phyloP scores from a whole-genome alignment of 2,888 invertebrate species.

The Scelioninae gen. 2 region DNA sequence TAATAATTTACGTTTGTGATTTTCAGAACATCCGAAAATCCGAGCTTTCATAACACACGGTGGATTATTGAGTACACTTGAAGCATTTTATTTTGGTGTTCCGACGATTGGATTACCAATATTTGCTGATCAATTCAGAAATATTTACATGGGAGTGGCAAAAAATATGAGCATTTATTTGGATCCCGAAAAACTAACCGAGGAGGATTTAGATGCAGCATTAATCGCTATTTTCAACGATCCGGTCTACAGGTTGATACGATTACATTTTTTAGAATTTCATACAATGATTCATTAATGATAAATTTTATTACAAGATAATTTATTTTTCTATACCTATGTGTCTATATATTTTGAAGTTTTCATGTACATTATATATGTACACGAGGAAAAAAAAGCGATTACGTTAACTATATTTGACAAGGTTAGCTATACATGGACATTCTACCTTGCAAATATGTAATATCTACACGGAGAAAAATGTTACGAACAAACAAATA shows the following conservation, averaged over 20 bases:
- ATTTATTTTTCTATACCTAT: too few relatives aligned
- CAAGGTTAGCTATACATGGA: too few relatives aligned
- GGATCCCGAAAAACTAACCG: constrained; percentile 61
- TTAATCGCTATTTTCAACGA: constrained; percentile 65
- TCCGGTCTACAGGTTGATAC: constrained; percentile 68
- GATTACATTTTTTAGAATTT: too few relatives aligned
- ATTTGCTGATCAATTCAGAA: constrained; percentile 70
- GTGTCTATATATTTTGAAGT: too few relatives aligned
- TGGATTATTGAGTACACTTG: constrained; percentile 71
- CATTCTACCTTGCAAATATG: too few relatives aligned
- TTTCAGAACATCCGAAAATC: constrained; percentile 69
- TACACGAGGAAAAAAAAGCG: too few relatives aligned
- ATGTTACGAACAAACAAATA: too few relatives aligned
- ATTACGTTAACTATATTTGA: too few relatives aligned
- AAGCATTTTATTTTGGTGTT: constrained; percentile 69
- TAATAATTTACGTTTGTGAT: constrained; percentile 10
- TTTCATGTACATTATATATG: too few relatives aligned
- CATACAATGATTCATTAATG: too few relatives aligned
- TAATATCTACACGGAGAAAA: too few relatives aligned
- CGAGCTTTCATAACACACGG: constrained; percentile 72
- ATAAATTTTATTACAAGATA: too few relatives aligned
- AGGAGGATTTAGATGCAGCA: constrained; percentile 65
- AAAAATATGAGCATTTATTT: constrained; percentile 66
- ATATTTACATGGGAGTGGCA: constrained; percentile 63
- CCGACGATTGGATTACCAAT: constrained; percentile 72